Evolutionary conservation across 2,797 vertebrate genomes (phyloP).

Genomic region (Hippoglossus hippoglossus): DNA sequence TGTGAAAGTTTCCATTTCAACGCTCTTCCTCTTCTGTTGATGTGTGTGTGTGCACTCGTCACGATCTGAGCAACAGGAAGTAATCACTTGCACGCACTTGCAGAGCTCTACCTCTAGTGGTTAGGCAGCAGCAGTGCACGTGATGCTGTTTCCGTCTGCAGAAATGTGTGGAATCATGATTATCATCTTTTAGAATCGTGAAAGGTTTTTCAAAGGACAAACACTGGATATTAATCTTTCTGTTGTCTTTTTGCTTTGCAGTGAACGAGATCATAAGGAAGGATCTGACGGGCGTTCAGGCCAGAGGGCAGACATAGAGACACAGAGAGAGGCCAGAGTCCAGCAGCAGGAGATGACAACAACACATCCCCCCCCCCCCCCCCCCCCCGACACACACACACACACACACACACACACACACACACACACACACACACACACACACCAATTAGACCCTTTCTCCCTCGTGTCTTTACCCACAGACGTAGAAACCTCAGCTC

Average conservation of each 20-base stretch:
- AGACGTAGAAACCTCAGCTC: not conserved
- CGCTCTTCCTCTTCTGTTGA: conserved; percentile 66
- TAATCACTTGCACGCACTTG: conserved; percentile 26
- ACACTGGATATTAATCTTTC: not conserved
- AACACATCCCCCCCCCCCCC: not conserved
- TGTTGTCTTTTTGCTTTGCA: conserved; percentile 69
- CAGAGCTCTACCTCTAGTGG: conserved; percentile 76
- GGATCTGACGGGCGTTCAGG: conserved; percentile 95
- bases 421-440: not conserved
- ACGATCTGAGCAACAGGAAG: conserved; percentile 79
- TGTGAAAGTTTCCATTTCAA: conserved; percentile 88
- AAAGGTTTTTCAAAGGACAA: not conserved
- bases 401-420: not conserved
- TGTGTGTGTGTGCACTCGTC: not conserved
- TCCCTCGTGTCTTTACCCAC: not conserved
- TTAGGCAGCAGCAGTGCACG: conserved; percentile 44
- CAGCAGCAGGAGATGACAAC: conserved; percentile 71
- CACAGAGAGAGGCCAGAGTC: conserved; percentile 66
- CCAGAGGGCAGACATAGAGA: conserved; percentile 91
- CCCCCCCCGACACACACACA: not conserved
- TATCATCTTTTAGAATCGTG: not conserved
- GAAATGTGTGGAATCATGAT: not conserved
- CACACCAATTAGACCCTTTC: not conserved
- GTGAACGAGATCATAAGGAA: conserved; percentile 99
- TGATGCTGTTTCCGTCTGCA: not conserved